Conservation (phyloP, 2,113 vertebrate species). For the Aptenodytes forsteri region DNA sequence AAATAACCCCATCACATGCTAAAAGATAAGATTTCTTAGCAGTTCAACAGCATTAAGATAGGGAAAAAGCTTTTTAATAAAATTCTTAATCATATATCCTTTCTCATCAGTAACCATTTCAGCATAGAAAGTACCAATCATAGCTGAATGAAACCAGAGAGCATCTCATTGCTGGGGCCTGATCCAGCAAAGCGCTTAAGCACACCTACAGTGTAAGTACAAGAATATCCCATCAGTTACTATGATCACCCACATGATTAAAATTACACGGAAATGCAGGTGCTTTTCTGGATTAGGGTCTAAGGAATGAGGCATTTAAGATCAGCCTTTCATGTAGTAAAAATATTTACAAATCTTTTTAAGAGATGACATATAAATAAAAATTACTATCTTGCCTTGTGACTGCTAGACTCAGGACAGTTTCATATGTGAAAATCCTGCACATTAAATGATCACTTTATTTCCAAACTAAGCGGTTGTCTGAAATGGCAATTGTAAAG, state of each 20-base stretch:
- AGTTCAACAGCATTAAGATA: slow-evolving; percentile 22
- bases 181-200: background rate
- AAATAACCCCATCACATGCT: slow-evolving; percentile 56
- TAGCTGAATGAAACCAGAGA: background rate
- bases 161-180: background rate
- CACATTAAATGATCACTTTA: slow-evolving; percentile 57
- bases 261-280: background rate
- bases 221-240: background rate
- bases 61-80: slow-evolving; percentile 37
- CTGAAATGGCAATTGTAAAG: slow-evolving; percentile 64
- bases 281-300: background rate
- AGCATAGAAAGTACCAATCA: background rate
- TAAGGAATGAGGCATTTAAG: slow-evolving; percentile 26
- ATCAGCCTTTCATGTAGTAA: background rate
- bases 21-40: slow-evolving; percentile 62
- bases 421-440: slow-evolving; percentile 48
- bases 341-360: slow-evolving; percentile 66
- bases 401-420: slow-evolving; percentile 41
- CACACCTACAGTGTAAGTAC: background rate
- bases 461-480: slow-evolving; percentile 62
- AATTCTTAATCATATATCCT: slow-evolving; percentile 15
- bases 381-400: slow-evolving; percentile 45
- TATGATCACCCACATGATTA: background rate
- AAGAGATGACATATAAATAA: slow-evolving; percentile 32
- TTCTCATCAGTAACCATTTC: slow-evolving; percentile 40